phyloP scores from a whole-genome alignment of 2,797 vertebrate species.

The Micrastur ruficollis region DNA sequence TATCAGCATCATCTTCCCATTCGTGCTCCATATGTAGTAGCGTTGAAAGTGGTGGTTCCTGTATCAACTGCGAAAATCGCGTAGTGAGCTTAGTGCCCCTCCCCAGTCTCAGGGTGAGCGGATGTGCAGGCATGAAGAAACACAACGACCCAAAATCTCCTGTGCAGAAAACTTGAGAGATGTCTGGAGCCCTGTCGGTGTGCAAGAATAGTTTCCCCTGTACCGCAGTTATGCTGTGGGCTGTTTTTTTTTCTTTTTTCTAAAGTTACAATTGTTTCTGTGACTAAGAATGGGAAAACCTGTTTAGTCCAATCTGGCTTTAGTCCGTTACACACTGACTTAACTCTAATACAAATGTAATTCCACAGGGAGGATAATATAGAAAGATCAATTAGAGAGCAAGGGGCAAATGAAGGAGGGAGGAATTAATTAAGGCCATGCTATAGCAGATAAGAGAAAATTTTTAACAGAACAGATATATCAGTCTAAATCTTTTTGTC shows the following conservation, averaged over 20 bases:
- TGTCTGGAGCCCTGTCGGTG: not conserved
- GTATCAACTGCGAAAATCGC: accelerated
- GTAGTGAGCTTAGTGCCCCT: accelerated
- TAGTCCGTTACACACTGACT: not conserved
- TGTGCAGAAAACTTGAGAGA: not conserved
- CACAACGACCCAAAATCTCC: not conserved
- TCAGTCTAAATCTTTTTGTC: not conserved
- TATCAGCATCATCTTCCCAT: not conserved
- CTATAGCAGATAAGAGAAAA: not conserved
- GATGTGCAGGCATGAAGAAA: not conserved
- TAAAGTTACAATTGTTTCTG: accelerated
- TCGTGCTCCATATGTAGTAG: accelerated
- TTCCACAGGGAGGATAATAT: not conserved
- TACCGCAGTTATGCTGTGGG: accelerated
- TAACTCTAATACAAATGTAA: not conserved
- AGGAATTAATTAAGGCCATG: not conserved
- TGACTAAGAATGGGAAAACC: not conserved
- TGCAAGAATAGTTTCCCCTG: not conserved
- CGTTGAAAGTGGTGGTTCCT: too few species aligned
- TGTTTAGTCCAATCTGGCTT: not conserved
- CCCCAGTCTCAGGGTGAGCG: accelerated
- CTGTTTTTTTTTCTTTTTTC: not conserved
- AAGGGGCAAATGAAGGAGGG: not conserved
- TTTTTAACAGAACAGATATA: too few species aligned
- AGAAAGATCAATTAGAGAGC: not conserved